phyloP scores from a whole-genome alignment of 2,888 invertebrate species.

The Drosophila borealis region DNA sequence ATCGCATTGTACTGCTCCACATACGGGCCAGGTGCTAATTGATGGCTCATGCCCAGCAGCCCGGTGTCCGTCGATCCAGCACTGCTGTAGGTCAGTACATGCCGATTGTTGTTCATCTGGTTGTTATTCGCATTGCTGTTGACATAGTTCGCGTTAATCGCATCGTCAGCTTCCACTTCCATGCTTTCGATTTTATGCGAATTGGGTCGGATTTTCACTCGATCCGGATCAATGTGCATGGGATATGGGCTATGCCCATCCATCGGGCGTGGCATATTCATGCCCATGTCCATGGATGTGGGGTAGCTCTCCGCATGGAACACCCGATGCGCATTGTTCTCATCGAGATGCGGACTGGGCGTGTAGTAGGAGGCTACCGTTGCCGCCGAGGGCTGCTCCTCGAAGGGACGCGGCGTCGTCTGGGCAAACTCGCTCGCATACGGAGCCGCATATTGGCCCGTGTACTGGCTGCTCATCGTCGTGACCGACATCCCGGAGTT shows the following conservation, averaged over 20 bases:
- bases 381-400: constrained; percentile 68
- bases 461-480: constrained; percentile 57
- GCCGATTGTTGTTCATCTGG: constrained; percentile 35
- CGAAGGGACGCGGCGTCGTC: constrained; percentile 66
- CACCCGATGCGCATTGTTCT: constrained; percentile 81
- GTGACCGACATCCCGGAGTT: constrained; percentile 46
- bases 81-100: constrained; percentile 72
- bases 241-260: constrained; percentile 61
- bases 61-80: constrained; percentile 20
- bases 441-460: constrained; percentile 62
- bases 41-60: constrained; percentile 56
- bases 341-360: constrained; percentile 82
- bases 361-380: constrained; percentile 79
- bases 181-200: constrained; percentile 82
- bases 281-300: constrained; percentile 28
- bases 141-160: constrained; percentile 58
- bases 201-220: constrained; percentile 81
- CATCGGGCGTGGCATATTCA: constrained; percentile 63
- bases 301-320: constrained; percentile 80
- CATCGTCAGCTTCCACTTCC: constrained; percentile 66
- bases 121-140: constrained; percentile 54
- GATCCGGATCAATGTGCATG: constrained; percentile 65
- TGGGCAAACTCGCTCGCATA: constrained; percentile 63
- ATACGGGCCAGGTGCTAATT: constrained; percentile 68
- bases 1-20: constrained; percentile 53